phyloP scores from a whole-genome alignment of 2,888 invertebrate species.

The Bellardia bayeri region DNA sequence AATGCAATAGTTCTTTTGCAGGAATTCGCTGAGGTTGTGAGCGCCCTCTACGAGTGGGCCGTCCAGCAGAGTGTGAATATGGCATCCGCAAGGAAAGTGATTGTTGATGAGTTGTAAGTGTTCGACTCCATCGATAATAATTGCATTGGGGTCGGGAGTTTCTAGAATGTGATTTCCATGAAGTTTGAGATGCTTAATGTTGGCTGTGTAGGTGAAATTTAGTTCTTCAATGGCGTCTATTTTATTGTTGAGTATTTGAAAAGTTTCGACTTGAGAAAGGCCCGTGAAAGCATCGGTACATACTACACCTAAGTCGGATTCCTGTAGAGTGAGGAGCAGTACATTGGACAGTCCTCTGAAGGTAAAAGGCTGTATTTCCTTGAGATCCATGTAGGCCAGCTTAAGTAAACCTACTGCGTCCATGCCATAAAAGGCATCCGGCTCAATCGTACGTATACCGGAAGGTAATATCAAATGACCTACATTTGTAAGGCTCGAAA shows the following conservation, averaged over 20 bases:
- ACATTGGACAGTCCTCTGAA: conserved; percentile 92
- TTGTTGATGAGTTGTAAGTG: conserved; percentile 90
- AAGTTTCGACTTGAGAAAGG: conserved; percentile 88
- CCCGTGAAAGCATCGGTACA: conserved; percentile 91
- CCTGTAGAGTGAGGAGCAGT: conserved; percentile 90
- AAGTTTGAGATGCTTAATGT: conserved; percentile 89
- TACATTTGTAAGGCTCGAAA: conserved; percentile 93
- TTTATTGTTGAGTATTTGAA: conserved; percentile 93
- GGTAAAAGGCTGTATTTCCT: conserved; percentile 88
- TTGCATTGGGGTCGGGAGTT: conserved; percentile 88
- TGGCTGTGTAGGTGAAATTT: conserved; percentile 89
- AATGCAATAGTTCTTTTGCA: conserved; percentile 92
- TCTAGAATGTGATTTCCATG: conserved; percentile 94
- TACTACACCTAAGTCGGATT: conserved; percentile 92
- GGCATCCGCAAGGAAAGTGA: conserved; percentile 95
- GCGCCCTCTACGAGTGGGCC: conserved; percentile 90
- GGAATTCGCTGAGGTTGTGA: conserved; percentile 87
- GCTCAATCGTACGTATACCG: conserved; percentile 90
- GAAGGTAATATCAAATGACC: conserved; percentile 93
- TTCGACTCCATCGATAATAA: conserved; percentile 90
- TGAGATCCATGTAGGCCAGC: conserved; percentile 93
- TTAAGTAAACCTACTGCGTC: conserved; percentile 93
- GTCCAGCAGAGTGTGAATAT: conserved; percentile 90
- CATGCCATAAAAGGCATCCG: conserved; percentile 92
- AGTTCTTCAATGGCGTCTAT: conserved; percentile 92